Evolutionary conservation across 2,888 invertebrate species (phyloP).

Genomic region (Crossocerus cetratus): DNA sequence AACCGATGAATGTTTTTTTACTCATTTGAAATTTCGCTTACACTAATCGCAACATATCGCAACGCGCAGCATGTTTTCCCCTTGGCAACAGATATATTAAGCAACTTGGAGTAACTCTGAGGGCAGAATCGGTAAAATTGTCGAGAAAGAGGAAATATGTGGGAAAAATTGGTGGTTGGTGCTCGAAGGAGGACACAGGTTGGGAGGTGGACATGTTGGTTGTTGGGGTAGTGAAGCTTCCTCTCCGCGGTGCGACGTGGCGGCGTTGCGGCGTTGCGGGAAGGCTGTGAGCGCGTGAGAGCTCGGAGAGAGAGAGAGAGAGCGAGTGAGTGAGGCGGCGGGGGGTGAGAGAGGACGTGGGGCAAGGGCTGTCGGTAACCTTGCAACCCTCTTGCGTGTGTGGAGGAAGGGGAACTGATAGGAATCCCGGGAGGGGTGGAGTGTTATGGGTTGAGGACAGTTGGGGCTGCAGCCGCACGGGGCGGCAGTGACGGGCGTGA

Average conservation of each 20-base stretch:
- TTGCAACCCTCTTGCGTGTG: slow-evolving; percentile 73
- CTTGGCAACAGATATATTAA: too few species aligned
- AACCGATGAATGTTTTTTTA: too few species aligned
- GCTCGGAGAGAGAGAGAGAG: too few species aligned
- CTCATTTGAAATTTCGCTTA: too few species aligned
- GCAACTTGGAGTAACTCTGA: too few species aligned
- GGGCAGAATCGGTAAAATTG: too few species aligned
- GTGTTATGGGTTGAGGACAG: slow-evolving; percentile 63
- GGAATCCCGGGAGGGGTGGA: slow-evolving; percentile 58
- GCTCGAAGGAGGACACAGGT: slow-evolving; percentile 5
- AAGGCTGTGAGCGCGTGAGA: slow-evolving; percentile 28
- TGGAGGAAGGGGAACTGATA: slow-evolving; percentile 66
- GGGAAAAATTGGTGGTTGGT: too few species aligned
- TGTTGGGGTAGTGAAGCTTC: slow-evolving; percentile 20
- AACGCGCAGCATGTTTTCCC: too few species aligned
- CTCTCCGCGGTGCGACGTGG: background rate
- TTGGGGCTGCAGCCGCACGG: slow-evolving; percentile 69
- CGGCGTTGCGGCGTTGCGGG: background rate
- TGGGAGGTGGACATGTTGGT: slow-evolving; percentile 24
- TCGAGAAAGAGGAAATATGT: too few species aligned
- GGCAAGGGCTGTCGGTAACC: slow-evolving; percentile 68
- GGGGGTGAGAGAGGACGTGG: slow-evolving; percentile 6
- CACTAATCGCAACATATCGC: too few species aligned
- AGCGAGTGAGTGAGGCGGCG: slow-evolving; percentile 14
- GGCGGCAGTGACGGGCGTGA: slow-evolving; percentile 76